These are phyloP conservation scores for Cladopsammia gracilis DNA, from an alignment of 64 coral and sea anemone genomes.

Conservation along the genomic window DNA sequence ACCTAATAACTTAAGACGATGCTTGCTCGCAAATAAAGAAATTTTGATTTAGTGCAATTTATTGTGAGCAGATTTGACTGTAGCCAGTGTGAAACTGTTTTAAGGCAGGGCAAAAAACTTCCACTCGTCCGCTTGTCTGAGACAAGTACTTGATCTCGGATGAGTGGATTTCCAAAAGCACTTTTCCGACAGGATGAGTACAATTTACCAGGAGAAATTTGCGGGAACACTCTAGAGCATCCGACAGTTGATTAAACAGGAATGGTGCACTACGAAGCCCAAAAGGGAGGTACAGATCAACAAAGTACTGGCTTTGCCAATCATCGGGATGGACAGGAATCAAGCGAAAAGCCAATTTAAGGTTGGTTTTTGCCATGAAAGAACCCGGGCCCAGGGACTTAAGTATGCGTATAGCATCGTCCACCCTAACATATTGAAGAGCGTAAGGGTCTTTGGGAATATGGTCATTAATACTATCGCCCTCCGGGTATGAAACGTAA, in stretches of 20 bases:
- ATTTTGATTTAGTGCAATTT: no score
- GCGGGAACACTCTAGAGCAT: not conserved
- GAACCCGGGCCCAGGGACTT: constrained; percentile 16
- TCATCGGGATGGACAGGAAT: constrained; percentile 14
- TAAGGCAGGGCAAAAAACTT: no score
- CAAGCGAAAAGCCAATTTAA: constrained; percentile 30
- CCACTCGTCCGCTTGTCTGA: no score
- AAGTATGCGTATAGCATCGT: constrained; percentile 1
- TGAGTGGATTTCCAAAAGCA: no score
- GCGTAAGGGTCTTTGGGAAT: constrained; percentile 54
- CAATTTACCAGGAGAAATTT: no score
- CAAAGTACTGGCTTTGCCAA: not conserved
- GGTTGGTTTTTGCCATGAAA: constrained; percentile 22
- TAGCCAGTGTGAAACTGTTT: no score
- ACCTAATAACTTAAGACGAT: no score
- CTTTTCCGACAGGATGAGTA: no score
- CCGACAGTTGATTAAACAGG: not conserved
- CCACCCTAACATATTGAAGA: constrained; percentile 33
- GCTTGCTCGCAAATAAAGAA: no score
- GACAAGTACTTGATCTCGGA: no score
- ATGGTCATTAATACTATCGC: constrained; percentile 9
- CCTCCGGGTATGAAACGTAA: constrained; percentile 15
- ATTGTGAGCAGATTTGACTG: no score
- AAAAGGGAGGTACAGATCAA: constrained; percentile 28
- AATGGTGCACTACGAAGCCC: constrained; percentile 1